Evolutionary conservation across 2,797 vertebrate species (phyloP).

Genomic region (Tachyglossus aculeatus): DNA sequence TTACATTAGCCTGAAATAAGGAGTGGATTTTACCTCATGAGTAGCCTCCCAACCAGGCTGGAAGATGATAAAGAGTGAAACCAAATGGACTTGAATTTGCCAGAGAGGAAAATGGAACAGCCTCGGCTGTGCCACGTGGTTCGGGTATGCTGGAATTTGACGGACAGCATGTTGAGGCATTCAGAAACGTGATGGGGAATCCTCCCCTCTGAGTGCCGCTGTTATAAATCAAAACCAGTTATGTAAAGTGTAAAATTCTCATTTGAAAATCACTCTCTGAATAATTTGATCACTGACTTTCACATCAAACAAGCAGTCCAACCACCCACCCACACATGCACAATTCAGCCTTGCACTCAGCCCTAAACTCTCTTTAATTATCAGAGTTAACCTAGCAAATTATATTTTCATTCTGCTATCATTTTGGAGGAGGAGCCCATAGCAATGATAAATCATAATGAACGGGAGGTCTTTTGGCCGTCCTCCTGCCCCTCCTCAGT

Average conservation of each 20-base stretch:
- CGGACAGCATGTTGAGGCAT: too few relatives aligned
- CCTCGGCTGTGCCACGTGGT: too few relatives aligned
- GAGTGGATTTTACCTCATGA: too few relatives aligned
- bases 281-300: conserved; percentile 82
- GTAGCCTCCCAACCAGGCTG: too few relatives aligned
- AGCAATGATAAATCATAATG: conserved; percentile 65
- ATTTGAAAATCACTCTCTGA: conserved; percentile 78
- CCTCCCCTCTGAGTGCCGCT: conserved; percentile 55
- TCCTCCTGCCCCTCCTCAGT: conserved; percentile 64
- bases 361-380: conserved; percentile 81
- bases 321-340: conserved; percentile 73
- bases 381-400: conserved; percentile 72
- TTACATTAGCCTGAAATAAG: too few relatives aligned
- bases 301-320: conserved; percentile 79
- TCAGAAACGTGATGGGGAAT: too few relatives aligned
- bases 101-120: too few relatives aligned
- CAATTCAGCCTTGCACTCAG: conserved; percentile 72
- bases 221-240: conserved; percentile 79
- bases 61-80: too few relatives aligned
- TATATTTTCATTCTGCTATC: conserved; percentile 65
- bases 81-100: too few relatives aligned
- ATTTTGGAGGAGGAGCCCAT: conserved; percentile 59
- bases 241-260: conserved; percentile 80
- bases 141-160: too few relatives aligned
- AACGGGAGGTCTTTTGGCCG: conserved; percentile 69